Evolutionary conservation across 2,113 vertebrate species (phyloP).

Genomic region (Rhinolophus sinicus): DNA sequence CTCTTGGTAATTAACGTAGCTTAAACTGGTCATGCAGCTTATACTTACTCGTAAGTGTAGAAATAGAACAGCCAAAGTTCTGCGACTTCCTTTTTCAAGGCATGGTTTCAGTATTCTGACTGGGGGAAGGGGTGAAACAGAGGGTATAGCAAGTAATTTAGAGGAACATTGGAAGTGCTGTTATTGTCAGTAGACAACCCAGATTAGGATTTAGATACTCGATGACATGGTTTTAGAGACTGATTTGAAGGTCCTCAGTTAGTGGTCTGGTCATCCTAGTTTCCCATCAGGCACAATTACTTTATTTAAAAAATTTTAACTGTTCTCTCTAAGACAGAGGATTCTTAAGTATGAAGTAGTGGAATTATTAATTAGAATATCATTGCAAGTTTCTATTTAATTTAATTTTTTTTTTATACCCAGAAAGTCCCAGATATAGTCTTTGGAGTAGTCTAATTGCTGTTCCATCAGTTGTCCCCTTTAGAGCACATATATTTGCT

Average conservation of each 20-base stretch:
- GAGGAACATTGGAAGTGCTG: neutral
- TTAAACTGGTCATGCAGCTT: constrained; percentile 60
- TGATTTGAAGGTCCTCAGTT: neutral
- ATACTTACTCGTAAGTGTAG: neutral
- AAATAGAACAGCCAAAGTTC: neutral
- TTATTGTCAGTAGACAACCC: neutral
- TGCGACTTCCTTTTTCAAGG: neutral
- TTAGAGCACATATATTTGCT: neutral
- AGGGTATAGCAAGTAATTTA: neutral
- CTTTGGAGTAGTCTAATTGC: neutral
- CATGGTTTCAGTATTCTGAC: neutral
- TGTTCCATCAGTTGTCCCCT: neutral
- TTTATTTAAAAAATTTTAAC: neutral
- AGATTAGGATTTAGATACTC: neutral
- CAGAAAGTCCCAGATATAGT: neutral
- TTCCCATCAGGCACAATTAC: neutral
- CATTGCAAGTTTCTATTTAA: constrained; percentile 24
- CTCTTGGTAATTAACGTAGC: constrained; percentile 64
- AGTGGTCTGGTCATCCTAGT: neutral
- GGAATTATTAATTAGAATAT: constrained; percentile 27
- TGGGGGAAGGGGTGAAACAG: neutral
- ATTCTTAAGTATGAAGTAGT: constrained; percentile 39
- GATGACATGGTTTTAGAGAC: neutral
- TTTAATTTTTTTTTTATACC: neutral
- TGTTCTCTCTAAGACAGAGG: neutral